phyloP scores from a whole-genome alignment of 92 coral and sea anemone species.

The Epizoanthus ramosus region DNA sequence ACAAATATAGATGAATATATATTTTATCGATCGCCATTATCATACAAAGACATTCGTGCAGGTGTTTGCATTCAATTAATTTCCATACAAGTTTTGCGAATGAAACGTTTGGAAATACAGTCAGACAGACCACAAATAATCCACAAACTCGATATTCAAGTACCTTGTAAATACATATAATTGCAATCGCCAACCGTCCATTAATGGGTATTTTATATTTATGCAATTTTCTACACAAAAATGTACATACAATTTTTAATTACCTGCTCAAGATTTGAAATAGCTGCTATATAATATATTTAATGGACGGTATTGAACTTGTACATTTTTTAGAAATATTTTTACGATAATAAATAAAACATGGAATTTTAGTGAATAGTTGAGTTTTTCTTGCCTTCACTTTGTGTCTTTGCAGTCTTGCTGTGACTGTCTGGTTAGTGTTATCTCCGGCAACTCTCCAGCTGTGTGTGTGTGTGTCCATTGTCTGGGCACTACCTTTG shows the following conservation, averaged over 20 bases:
- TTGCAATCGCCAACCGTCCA: constrained; percentile 19
- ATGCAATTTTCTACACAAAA: constrained; percentile 50
- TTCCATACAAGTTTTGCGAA: constrained; percentile 3
- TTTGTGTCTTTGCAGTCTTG: not conserved
- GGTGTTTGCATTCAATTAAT: not conserved
- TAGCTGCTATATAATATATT: constrained; percentile 42
- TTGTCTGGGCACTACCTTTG: too few relatives aligned
- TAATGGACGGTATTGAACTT: constrained; percentile 23
- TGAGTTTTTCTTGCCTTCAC: not conserved
- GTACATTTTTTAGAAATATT: constrained; percentile 53
- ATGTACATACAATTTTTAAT: constrained; percentile 57
- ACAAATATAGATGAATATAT: constrained; percentile 24
- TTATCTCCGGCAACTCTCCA: too few relatives aligned
- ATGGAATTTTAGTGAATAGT: not conserved
- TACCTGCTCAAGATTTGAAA: constrained; percentile 31
- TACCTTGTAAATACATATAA: not conserved
- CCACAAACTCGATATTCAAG: too few relatives aligned
- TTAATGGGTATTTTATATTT: constrained; percentile 39
- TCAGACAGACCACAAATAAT: not conserved
- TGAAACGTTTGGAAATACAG: not conserved
- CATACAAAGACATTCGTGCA: not conserved
- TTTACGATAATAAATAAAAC: constrained; percentile 57
- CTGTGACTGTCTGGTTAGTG: not conserved
- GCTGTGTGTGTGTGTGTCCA: too few relatives aligned
- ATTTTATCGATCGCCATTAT: constrained; percentile 21